These are phyloP conservation scores for Sapajus apella DNA, from an alignment of 2,113 vertebrate species.

Conservation along the genomic window DNA sequence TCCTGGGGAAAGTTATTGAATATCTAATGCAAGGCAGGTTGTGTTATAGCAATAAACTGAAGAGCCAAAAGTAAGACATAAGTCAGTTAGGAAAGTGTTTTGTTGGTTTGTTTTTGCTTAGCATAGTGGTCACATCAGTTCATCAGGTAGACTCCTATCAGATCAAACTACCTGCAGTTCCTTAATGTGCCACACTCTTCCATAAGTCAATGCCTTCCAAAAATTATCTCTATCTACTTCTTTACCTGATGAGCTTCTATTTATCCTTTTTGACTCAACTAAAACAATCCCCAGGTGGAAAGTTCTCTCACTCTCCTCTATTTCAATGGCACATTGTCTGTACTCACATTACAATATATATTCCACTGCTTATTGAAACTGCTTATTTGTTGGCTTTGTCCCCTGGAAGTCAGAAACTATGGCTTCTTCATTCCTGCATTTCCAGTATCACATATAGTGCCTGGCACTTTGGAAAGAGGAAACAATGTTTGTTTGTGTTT, in stretches of 20 bases:
- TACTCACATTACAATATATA: not conserved
- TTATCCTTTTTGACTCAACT: not conserved
- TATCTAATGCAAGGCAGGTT: not conserved
- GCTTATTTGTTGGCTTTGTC: not conserved
- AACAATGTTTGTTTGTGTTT: slow-evolving; percentile 65
- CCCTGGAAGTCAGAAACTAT: not conserved
- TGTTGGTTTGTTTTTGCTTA: not conserved
- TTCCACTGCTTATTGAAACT: not conserved
- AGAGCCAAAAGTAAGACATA: not conserved
- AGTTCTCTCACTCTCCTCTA: not conserved
- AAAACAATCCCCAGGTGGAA: not conserved
- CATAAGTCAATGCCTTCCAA: not conserved
- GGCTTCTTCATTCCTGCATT: not conserved
- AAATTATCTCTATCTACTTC: not conserved
- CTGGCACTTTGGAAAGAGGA: slow-evolving; percentile 67
- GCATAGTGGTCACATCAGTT: not conserved
- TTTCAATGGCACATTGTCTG: not conserved
- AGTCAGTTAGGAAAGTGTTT: not conserved
- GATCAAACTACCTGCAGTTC: not conserved
- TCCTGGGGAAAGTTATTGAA: not conserved
- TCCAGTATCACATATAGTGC: not conserved
- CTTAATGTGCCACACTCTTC: not conserved
- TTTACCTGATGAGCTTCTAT: not conserved
- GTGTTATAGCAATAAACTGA: not conserved
- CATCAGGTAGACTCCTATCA: not conserved